Evolutionary conservation across 2,888 invertebrate species (phyloP).

Genomic region (Schrankia costaestrigalis): DNA sequence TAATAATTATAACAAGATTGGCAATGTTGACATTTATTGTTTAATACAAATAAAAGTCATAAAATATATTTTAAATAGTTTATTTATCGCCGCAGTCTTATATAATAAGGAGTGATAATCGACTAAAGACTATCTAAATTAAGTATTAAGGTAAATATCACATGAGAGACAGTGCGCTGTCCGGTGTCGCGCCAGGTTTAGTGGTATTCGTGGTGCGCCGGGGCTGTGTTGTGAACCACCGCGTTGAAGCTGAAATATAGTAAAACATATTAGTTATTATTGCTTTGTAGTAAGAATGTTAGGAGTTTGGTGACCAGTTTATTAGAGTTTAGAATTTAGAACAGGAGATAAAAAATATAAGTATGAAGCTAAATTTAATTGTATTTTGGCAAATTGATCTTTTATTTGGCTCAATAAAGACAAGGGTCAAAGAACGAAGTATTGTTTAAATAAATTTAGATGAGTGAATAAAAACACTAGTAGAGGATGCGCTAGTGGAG

Average conservation of each 20-base stretch:
- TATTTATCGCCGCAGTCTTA: slow-evolving; percentile 80
- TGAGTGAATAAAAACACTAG: too few species aligned
- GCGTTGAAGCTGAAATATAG: slow-evolving; percentile 70
- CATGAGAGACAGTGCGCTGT: slow-evolving; percentile 63
- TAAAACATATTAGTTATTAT: not conserved
- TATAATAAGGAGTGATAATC: slow-evolving; percentile 62
- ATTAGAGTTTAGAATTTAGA: too few species aligned
- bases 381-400: too few species aligned
- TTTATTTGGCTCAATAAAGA: too few species aligned
- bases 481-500: too few species aligned
- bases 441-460: too few species aligned
- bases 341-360: too few species aligned
- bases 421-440: too few species aligned
- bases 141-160: slow-evolving; percentile 75
- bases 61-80: slow-evolving; percentile 56
- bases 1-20: too few species aligned
- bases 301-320: too few species aligned
- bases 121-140: slow-evolving; percentile 76
- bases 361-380: too few species aligned
- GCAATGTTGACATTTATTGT: not conserved
- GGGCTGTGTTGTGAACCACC: slow-evolving; percentile 75
- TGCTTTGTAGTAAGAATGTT: not conserved
- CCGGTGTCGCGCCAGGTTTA: slow-evolving; percentile 25
- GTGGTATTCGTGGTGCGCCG: slow-evolving; percentile 67
- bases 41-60: slow-evolving; percentile 3